Conservation (phyloP, 2,888 invertebrate species). For the Maniola hyperantus region DNA sequence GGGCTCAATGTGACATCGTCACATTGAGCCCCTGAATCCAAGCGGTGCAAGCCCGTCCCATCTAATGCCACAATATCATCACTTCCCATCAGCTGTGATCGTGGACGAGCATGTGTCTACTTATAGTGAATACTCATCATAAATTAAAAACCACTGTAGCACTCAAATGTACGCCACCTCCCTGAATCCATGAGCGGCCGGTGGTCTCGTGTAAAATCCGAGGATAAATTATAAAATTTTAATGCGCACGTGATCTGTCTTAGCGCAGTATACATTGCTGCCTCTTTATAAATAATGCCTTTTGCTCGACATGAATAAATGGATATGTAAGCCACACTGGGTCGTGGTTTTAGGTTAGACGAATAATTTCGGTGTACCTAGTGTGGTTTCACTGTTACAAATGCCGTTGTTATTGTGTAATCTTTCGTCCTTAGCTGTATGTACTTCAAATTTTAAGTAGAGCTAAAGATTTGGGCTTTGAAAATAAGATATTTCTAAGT, state of each 20-base stretch:
- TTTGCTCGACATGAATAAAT: conserved; percentile 18
- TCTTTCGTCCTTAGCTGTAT: background rate
- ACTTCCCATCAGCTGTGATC: no score
- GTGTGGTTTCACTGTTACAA: conserved; percentile 1
- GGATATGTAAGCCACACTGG: background rate
- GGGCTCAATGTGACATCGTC: no score
- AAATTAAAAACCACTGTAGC: conserved; percentile 27
- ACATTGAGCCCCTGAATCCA: no score
- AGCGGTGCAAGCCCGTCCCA: no score
- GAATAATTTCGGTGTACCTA: conserved; percentile 3
- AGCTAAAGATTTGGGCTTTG: no score
- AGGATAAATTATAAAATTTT: conserved; percentile 48
- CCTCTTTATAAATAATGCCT: conserved; percentile 8
- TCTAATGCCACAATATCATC: no score
- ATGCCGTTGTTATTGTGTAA: conserved; percentile 7
- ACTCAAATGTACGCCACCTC: conserved; percentile 42
- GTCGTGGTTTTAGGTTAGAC: conserved; percentile 10
- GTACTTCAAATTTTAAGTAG: background rate
- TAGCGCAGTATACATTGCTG: conserved; percentile 31
- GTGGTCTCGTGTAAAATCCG: conserved; percentile 53
- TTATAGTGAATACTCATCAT: no score
- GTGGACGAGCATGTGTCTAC: no score
- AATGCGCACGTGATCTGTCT: conserved; percentile 46
- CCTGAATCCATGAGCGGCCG: conserved; percentile 45
- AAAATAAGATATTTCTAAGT: no score